A percentile compares a stretch with the other conserved stretches of the same genome.
Conservation (phyloP, 2,113 vertebrate genomes). For the Equus przewalskii region DNA sequence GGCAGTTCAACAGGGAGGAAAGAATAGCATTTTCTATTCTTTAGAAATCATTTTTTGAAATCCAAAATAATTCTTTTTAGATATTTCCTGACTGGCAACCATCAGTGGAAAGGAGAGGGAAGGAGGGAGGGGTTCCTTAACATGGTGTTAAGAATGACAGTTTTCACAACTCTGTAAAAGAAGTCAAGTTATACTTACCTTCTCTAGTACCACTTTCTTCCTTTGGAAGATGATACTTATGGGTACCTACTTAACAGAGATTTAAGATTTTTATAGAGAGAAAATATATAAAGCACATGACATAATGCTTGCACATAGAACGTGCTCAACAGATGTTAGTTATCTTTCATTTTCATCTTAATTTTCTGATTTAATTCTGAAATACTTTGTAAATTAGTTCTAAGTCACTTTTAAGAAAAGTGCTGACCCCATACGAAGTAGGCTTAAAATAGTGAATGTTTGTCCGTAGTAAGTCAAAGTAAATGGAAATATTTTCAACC, state of each 20-base stretch:
- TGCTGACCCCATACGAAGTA: background rate
- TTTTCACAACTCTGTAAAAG: background rate
- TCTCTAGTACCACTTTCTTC: background rate
- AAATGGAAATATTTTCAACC: slow-evolving; percentile 51
- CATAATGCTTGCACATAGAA: background rate
- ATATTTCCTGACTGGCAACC: background rate
- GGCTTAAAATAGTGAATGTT: slow-evolving; percentile 3
- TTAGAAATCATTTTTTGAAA: slow-evolving; percentile 45
- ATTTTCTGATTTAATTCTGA: slow-evolving; percentile 55
- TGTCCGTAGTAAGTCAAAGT: background rate
- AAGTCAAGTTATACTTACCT: background rate
- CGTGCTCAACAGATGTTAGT: background rate
- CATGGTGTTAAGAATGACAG: background rate
- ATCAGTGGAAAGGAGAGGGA: background rate
- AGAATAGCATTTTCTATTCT: background rate
- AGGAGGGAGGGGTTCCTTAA: background rate
- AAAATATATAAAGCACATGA: background rate
- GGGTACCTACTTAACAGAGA: background rate
- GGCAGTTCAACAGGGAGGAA: background rate
- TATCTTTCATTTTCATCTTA: background rate
- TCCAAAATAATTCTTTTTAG: background rate
- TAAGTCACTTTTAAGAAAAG: slow-evolving; percentile 47
- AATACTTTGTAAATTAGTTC: slow-evolving; percentile 54
- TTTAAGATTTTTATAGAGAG: slow-evolving; percentile 53
- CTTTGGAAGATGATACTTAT: background rate